phyloP scores from a whole-genome alignment of 2,797 vertebrate genomes.

The Sebastes nivosus region DNA sequence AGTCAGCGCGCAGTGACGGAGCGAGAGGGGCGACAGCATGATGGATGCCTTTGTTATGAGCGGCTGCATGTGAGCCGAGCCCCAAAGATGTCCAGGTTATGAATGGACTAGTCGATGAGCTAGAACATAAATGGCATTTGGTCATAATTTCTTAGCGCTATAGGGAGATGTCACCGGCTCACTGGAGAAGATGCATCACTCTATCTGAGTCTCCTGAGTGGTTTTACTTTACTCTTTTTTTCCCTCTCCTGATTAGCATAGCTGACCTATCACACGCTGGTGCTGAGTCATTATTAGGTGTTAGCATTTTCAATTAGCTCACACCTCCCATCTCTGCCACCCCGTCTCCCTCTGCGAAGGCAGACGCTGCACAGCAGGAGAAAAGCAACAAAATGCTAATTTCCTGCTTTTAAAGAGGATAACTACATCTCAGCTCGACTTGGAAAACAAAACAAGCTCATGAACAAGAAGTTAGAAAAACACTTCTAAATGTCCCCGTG shows the following conservation, averaged over 20 bases:
- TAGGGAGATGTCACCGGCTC: slow-evolving; percentile 38
- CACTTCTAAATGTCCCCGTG: slow-evolving; percentile 21
- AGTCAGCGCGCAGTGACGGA: slow-evolving; percentile 27
- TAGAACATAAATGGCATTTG: slow-evolving; percentile 63
- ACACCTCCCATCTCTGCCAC: slow-evolving; percentile 54
- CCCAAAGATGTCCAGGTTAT: slow-evolving; percentile 66
- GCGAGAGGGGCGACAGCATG: slow-evolving; percentile 59
- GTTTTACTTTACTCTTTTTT: slow-evolving; percentile 7
- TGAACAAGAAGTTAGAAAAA: slow-evolving; percentile 19
- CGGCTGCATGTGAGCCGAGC: slow-evolving; percentile 34
- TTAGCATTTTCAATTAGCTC: slow-evolving; percentile 72
- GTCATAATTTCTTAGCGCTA: slow-evolving; percentile 55
- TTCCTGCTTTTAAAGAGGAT: background rate
- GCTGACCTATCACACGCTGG: slow-evolving; percentile 66
- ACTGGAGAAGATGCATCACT: slow-evolving; percentile 57
- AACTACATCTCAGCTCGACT: slow-evolving; percentile 40
- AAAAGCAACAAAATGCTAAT: slow-evolving; percentile 79
- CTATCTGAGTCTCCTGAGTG: slow-evolving; percentile 8
- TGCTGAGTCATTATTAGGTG: slow-evolving; percentile 75
- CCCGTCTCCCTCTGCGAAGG: slow-evolving; percentile 57
- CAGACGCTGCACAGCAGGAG: slow-evolving; percentile 75
- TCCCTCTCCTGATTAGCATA: slow-evolving; percentile 56
- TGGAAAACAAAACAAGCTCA: slow-evolving; percentile 23
- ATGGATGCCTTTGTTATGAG: slow-evolving; percentile 62
- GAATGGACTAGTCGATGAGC: slow-evolving; percentile 68